A percentile compares a stretch with the other conserved stretches of the same genome.
phyloP scores from a whole-genome alignment of 2,888 invertebrate species.

The Sphaerophoria rueppellii region DNA sequence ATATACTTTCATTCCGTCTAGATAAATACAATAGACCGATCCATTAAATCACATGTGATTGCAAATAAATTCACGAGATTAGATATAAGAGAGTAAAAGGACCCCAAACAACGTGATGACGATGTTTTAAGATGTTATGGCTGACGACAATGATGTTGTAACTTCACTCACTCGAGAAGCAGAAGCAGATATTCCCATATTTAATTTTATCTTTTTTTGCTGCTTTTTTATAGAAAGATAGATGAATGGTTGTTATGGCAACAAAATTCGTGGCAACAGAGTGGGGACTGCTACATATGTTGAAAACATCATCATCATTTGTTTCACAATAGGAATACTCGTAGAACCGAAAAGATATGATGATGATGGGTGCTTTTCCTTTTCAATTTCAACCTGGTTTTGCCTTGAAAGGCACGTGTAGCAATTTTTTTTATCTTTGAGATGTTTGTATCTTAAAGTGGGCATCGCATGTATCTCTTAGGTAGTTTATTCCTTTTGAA shows the following conservation, averaged over 20 bases:
- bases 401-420: constrained; percentile 55
- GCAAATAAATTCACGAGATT: constrained; percentile 59
- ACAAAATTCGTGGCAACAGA: constrained; percentile 26
- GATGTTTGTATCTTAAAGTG: constrained; percentile 13
- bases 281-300: constrained; percentile 29
- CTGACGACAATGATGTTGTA: constrained; percentile 54
- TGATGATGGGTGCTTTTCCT: constrained; percentile 56
- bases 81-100: not conserved
- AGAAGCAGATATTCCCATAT: not conserved
- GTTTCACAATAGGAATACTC: constrained; percentile 35
- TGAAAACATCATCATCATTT: constrained; percentile 57
- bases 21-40: constrained; percentile 61
- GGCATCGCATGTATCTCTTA: not conserved
- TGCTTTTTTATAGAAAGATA: constrained; percentile 3
- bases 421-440: constrained; percentile 22
- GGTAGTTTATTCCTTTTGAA: constrained; percentile 34
- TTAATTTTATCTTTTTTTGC: not conserved
- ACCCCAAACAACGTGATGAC: constrained; percentile 35
- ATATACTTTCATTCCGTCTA: constrained; percentile 38
- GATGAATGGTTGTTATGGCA: constrained; percentile 22
- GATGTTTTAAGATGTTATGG: constrained; percentile 37
- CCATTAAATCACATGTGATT: constrained; percentile 68
- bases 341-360: constrained; percentile 1
- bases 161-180: constrained; percentile 42
- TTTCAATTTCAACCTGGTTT: constrained; percentile 51